These are phyloP conservation scores for Dreissena polymorpha DNA, from an alignment of 1,140 invertebrate genomes.

Conservation along the genomic window DNA sequence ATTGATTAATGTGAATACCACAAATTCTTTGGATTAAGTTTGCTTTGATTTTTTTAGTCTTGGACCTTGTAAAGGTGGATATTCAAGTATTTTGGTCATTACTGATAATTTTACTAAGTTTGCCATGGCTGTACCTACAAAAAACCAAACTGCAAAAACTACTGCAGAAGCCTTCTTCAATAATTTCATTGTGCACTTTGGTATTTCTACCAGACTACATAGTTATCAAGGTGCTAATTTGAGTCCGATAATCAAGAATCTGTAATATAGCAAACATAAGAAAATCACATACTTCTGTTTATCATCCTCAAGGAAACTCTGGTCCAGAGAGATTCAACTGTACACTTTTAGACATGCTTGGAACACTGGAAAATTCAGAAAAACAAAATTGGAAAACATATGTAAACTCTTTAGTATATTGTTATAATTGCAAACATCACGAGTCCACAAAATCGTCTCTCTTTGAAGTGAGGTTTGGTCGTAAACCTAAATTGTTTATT, in stretches of 20 bases:
- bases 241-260: background rate
- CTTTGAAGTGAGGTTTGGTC: slow-evolving; percentile 68
- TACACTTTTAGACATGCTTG: slow-evolving; percentile 10
- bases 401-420: slow-evolving; percentile 35
- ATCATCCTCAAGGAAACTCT: slow-evolving; percentile 38
- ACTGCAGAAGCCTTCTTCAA: slow-evolving; percentile 43
- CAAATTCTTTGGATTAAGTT: too few relatives aligned
- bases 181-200: slow-evolving; percentile 44
- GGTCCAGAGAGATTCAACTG: slow-evolving; percentile 23
- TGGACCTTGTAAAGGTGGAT: too few relatives aligned
- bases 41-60: too few relatives aligned
- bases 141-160: too few relatives aligned
- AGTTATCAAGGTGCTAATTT: slow-evolving; percentile 15
- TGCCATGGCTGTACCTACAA: slow-evolving; percentile 40
- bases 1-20: too few relatives aligned
- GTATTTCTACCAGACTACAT: slow-evolving; percentile 11
- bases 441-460: slow-evolving; percentile 58
- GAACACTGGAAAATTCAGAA: too few relatives aligned
- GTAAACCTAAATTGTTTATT: slow-evolving; percentile 55
- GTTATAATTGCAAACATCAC: slow-evolving; percentile 61
- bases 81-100: slow-evolving; percentile 31
- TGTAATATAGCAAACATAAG: slow-evolving; percentile 12
- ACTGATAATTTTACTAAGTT: slow-evolving; percentile 52
- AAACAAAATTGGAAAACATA: slow-evolving; percentile 10
- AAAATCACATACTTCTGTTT: slow-evolving; percentile 14